Conservation (phyloP, 2,797 vertebrate genomes). For the Margarornis squamiger region DNA sequence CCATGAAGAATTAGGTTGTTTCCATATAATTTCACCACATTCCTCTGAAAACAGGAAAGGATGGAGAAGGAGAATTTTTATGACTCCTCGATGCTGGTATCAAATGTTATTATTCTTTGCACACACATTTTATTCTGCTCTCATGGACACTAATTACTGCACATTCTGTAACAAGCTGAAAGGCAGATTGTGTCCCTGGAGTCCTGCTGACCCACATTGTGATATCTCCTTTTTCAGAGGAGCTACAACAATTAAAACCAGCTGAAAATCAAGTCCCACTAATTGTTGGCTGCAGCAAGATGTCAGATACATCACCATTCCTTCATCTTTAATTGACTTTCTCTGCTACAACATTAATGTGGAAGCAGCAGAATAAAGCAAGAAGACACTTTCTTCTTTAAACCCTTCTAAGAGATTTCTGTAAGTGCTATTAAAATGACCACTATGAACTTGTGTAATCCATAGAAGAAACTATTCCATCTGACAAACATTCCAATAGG, state of each 20-base stretch:
- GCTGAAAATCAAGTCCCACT: not conserved
- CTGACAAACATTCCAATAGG: not conserved
- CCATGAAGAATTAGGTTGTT: not conserved
- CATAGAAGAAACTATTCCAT: not conserved
- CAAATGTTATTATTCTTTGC: not conserved
- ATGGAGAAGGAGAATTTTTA: not conserved
- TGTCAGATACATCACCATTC: not conserved
- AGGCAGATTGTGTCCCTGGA: not conserved
- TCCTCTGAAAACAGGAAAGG: not conserved
- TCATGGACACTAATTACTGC: not conserved
- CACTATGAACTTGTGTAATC: not conserved
- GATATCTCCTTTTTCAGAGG: not conserved
- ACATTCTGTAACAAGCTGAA: not conserved
- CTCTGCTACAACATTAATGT: not conserved
- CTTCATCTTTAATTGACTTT: slow-evolving; percentile 25
- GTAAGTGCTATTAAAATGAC: not conserved
- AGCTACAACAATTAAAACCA: not conserved
- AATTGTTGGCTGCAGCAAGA: not conserved
- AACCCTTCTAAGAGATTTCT: not conserved
- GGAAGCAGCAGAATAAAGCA: not conserved
- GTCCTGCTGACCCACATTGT: slow-evolving; percentile 20
- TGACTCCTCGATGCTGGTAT: not conserved
- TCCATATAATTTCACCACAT: not conserved
- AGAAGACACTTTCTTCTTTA: not conserved
- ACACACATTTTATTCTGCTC: not conserved